phyloP scores from a whole-genome alignment of 2,888 invertebrate genomes.

The Epirrhoe alternata region DNA sequence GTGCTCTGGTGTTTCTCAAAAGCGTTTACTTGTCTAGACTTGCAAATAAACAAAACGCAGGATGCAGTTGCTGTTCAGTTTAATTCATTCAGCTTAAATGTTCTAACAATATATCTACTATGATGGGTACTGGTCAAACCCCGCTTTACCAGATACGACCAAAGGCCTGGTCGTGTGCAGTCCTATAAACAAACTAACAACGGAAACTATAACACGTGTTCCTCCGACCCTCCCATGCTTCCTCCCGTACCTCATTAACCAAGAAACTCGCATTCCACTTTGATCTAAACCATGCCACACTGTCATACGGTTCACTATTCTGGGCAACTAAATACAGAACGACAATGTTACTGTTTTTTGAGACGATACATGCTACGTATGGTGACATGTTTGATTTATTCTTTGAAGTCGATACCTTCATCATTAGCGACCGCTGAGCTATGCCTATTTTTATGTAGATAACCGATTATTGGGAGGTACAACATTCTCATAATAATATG shows the following conservation, averaged over 20 bases:
- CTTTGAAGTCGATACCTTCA: conserved; percentile 41
- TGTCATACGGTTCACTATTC: conserved; percentile 26
- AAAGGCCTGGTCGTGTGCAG: conserved; percentile 35
- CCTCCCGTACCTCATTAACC: conserved; percentile 59
- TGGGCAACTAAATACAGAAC: conserved; percentile 36
- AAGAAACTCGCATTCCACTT: conserved; percentile 27
- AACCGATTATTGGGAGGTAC: not conserved
- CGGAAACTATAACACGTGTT: conserved; percentile 72
- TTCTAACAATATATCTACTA: conserved; percentile 23
- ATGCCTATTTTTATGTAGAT: conserved; percentile 14
- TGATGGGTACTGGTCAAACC: conserved; percentile 10
- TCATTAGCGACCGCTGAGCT: conserved; percentile 36
- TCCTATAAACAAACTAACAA: conserved; percentile 49
- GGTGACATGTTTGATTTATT: conserved; percentile 49
- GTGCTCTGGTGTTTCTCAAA: not conserved
- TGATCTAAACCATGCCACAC: conserved; percentile 28
- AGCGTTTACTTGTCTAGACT: conserved; percentile 6
- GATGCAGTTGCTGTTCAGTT: conserved; percentile 17
- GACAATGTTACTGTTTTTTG: conserved; percentile 46
- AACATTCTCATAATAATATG: not conserved
- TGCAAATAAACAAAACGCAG: conserved; percentile 22
- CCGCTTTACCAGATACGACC: conserved; percentile 25
- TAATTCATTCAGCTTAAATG: conserved; percentile 16
- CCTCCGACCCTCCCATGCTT: conserved; percentile 59
- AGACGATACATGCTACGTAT: conserved; percentile 38